phyloP scores from a whole-genome alignment of 2,888 invertebrate species.

The Trachelus iudaicus region DNA sequence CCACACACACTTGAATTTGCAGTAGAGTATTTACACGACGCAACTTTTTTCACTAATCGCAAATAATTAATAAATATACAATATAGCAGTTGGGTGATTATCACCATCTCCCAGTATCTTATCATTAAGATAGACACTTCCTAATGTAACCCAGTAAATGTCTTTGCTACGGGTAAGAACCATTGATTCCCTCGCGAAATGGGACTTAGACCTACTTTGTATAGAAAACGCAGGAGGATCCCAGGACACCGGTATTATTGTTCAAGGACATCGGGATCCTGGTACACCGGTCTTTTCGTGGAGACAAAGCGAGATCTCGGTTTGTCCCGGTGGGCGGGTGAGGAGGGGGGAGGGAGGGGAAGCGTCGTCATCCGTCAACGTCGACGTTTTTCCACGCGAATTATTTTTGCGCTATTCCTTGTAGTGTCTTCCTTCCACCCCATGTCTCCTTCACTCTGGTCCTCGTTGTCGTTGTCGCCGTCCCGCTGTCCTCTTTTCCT shows the following conservation, averaged over 20 bases:
- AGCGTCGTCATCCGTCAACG: neutral
- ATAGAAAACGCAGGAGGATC: neutral
- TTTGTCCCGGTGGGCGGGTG: neutral
- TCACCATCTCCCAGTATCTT: neutral
- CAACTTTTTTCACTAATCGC: neutral
- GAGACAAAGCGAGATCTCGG: conserved; percentile 6
- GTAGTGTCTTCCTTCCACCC: neutral
- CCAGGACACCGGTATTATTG: neutral
- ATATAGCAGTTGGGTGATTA: neutral
- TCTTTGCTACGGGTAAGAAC: neutral
- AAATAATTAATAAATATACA: neutral
- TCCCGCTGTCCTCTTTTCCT: neutral
- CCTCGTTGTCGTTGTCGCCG: neutral
- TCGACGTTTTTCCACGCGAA: neutral
- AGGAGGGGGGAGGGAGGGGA: no score
- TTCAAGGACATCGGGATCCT: neutral
- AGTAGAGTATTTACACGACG: neutral
- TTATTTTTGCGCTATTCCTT: neutral
- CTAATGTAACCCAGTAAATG: neutral
- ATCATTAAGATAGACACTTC: neutral
- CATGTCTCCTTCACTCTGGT: neutral
- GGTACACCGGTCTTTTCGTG: neutral
- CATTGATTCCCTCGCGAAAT: neutral
- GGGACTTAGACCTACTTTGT: neutral
- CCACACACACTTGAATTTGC: no score